These are phyloP conservation scores for Eira barbara DNA, from an alignment of 2,113 vertebrate genomes.

Conservation along the genomic window DNA sequence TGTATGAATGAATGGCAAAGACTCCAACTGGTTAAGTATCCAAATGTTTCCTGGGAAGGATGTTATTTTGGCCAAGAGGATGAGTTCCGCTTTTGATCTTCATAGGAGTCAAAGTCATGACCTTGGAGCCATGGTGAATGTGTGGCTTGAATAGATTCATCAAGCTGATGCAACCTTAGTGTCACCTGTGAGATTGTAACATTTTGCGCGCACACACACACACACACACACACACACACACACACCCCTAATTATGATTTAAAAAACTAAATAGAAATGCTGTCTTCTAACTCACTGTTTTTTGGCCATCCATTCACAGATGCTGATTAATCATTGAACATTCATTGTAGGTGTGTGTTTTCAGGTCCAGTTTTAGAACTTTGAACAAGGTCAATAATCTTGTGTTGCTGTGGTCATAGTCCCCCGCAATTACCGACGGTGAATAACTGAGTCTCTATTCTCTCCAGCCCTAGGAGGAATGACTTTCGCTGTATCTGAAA, in stretches of 20 bases:
- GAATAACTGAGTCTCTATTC: neutral
- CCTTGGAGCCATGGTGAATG: neutral
- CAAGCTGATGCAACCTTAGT: neutral
- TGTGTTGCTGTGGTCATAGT: neutral
- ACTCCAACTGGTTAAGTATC: neutral
- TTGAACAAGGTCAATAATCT: neutral
- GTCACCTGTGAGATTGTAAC: neutral
- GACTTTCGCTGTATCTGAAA: neutral
- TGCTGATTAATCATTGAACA: slow-evolving; percentile 17
- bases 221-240: too few species aligned
- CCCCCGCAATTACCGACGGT: neutral
- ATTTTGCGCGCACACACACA: neutral
- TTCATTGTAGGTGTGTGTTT: neutral
- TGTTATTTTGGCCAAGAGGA: neutral
- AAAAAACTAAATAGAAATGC: neutral
- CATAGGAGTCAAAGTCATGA: neutral
- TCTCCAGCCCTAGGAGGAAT: neutral
- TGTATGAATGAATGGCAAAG: neutral
- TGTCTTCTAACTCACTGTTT: neutral
- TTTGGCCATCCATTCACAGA: neutral
- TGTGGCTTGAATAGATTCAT: neutral
- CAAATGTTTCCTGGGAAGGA: neutral
- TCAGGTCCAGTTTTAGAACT: slow-evolving; percentile 22
- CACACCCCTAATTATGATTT: neutral
- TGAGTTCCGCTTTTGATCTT: neutral